Evolutionary conservation across 1,140 invertebrate genomes (phyloP).

Genomic region (Drosophila tani): DNA sequence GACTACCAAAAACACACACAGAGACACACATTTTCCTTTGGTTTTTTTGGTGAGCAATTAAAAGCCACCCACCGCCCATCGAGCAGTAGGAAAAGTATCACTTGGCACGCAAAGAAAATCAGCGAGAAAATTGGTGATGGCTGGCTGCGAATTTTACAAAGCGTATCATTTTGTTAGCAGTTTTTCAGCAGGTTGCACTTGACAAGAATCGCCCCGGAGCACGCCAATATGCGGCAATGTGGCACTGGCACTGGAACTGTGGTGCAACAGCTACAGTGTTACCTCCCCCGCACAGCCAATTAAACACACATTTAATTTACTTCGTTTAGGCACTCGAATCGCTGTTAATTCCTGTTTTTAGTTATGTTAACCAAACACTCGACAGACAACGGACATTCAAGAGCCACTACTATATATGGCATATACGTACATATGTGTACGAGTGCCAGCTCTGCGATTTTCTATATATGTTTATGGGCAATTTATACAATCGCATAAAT

Average conservation of each 20-base stretch:
- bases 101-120: conserved; percentile 79
- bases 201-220: conserved; percentile 66
- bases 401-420: conserved; percentile 8
- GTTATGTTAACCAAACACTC: conserved; percentile 73
- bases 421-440: not conserved
- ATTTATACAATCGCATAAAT: conserved; percentile 80
- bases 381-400: conserved; percentile 23
- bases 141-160: conserved; percentile 70
- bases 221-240: conserved; percentile 47
- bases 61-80: conserved; percentile 52
- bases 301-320: conserved; percentile 64
- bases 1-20: conserved; percentile 20
- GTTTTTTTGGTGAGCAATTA: conserved; percentile 37
- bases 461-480: conserved; percentile 73
- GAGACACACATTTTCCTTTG: conserved; percentile 57
- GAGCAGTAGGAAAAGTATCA: conserved; percentile 67
- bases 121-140: conserved; percentile 74
- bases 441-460: conserved; percentile 70
- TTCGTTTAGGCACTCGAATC: conserved; percentile 60
- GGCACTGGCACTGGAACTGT: conserved; percentile 9
- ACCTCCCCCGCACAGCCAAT: conserved; percentile 48
- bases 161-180: conserved; percentile 82
- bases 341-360: conserved; percentile 78
- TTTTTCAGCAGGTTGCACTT: conserved; percentile 81
- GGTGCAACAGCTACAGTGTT: conserved; percentile 20